These are phyloP conservation scores for Hydrocynus forskahlii DNA, from an alignment of 2,797 vertebrate species.

Conservation along the genomic window DNA sequence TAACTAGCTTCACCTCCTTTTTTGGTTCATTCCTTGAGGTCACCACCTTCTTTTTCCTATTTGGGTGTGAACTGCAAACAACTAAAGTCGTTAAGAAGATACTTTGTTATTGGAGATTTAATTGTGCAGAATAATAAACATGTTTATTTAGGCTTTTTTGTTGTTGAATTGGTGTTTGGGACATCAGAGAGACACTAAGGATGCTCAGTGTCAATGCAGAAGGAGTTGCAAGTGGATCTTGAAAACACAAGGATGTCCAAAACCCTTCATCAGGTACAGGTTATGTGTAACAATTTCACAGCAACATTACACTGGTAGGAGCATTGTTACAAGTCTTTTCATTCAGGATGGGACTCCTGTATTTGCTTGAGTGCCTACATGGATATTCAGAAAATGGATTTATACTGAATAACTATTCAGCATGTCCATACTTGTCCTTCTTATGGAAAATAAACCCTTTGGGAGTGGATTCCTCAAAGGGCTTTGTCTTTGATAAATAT, in stretches of 20 bases:
- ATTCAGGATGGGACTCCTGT: background rate
- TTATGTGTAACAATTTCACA: background rate
- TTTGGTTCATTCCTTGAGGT: background rate
- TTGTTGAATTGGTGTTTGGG: no score
- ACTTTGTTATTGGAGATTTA: no score
- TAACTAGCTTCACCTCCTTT: background rate
- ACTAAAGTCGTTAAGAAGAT: background rate
- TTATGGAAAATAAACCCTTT: constrained; percentile 45
- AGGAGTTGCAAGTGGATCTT: no score
- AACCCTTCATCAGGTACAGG: background rate
- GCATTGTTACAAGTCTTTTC: background rate
- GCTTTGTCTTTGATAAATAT: constrained; percentile 59
- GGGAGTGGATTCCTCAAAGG: constrained; percentile 55
- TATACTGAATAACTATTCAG: background rate
- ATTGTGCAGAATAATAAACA: no score
- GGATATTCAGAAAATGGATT: background rate
- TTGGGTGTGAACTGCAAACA: background rate
- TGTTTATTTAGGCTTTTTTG: no score
- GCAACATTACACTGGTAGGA: no score
- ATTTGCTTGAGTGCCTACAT: background rate
- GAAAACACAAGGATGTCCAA: background rate
- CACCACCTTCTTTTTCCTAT: background rate
- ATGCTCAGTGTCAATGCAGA: no score
- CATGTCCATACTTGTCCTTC: background rate
- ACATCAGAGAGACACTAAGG: no score